phyloP scores from a whole-genome alignment of 2,113 vertebrate species.

The Pomatostomus ruficeps region DNA sequence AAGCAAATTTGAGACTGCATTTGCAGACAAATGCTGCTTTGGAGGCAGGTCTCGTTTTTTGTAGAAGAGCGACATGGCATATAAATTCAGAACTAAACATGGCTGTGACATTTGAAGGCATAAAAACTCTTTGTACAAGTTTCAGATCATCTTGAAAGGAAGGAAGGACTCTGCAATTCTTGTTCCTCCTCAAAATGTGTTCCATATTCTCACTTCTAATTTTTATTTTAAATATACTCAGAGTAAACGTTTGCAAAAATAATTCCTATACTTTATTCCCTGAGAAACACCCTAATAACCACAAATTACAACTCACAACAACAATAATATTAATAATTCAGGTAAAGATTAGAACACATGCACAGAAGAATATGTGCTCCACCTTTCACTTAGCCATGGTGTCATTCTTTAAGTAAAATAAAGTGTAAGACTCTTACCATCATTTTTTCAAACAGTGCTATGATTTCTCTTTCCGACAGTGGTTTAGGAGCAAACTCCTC shows the following conservation, averaged over 20 bases:
- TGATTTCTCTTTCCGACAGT: conserved; percentile 42
- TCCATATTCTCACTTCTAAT: background rate
- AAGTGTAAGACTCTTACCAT: conserved; percentile 16
- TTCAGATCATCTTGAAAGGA: background rate
- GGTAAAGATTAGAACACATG: background rate
- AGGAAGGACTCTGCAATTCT: background rate
- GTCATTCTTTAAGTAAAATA: background rate
- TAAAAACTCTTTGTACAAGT: background rate
- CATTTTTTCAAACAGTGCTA: conserved; percentile 55
- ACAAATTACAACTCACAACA: background rate
- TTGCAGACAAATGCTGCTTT: background rate
- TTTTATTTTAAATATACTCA: background rate
- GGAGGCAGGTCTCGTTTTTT: background rate
- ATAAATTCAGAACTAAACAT: background rate
- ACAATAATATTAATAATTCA: background rate
- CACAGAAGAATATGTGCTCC: background rate
- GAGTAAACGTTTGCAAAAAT: background rate
- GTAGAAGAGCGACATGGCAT: background rate
- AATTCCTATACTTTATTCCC: background rate
- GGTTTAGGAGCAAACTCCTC: conserved; percentile 26
- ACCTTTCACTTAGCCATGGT: background rate
- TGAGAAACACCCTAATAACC: background rate
- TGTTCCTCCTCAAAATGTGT: background rate
- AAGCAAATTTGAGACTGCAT: background rate
- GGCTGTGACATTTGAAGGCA: background rate